Evolutionary conservation across 2,888 invertebrate genomes (phyloP), one percentile per base, ranked within the genome.

Genomic region (Gnatocerus cornutus): DNA sequence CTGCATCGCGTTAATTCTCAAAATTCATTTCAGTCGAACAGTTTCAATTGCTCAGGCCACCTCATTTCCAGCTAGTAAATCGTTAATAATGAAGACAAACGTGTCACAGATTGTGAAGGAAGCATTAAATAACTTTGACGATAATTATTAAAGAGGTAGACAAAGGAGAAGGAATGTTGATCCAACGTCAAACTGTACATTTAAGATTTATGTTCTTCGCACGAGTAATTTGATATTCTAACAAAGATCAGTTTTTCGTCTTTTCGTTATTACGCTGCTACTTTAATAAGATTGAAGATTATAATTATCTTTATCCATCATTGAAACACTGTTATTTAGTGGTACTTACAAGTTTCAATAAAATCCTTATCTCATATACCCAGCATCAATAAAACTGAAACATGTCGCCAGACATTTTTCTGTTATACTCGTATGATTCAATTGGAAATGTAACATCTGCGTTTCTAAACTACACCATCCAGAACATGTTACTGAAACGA

Each of bases 61-160:
- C 63, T 63, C 52, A 63, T 63, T 63, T 41, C 43, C 45, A 50
- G 43, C 53, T 30, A 63, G 52, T 52, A 63, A 65, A 46, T 65
- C 56, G 56, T 55, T 65, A 56, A 65, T 65, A 65, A 65, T 56
- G 56, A 14, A 65, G 56, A 56, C 65, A 65, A 65, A 65, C 56
- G 29, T 65, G 56, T 56, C 65, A 55, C 56, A 37, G 52, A 37
- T 48, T 45, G 55, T 46, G 46, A 56, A 37, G 65, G 52, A 63
- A 52, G 56, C 56, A 46, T 56, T 65, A 65, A 65, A 65, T 56
- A 48, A 55, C 56, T 46, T 65, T 33, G 46, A 21, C 56, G 37
- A 65, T 65, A 65, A 65, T 65, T 56, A 65, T 65, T 48, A 65
- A 65, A 46, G 53, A 65, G 50, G 41, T 46, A 46, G 43, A 53